Base-by-base conservation (phyloP, 1,140 invertebrate species). In the Orchestia grillus region DNA sequence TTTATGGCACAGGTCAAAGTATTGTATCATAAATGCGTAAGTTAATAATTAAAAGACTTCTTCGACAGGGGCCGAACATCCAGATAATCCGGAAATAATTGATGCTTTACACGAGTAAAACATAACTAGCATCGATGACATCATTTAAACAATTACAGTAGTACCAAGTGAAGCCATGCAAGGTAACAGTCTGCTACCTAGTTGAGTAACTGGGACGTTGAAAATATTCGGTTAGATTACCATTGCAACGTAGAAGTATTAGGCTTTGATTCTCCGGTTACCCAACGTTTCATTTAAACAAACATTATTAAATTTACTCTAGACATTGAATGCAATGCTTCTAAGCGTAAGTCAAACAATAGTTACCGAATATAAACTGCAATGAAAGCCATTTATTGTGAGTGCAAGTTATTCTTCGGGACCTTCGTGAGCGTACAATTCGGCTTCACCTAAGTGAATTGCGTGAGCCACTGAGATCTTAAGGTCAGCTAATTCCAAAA, bases 21-120 rank as follows among this genome's bases (percentile, higher is more conserved):
- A 77, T 77, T 77, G 62, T 77, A 77, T 77, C 62, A 77, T 77
- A 77, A 77, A 77, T 77, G 62, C 62, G 62, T 77, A 77, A 77
- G 62, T 77, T 23, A 77, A 36, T 15, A 53, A 53, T 8, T 19
- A 77, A 36, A 36, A 8, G 28, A 36, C 62, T 3, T 36, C 62
- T 77, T 77, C 62, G 62, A 77, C 62, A 8, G 28, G 62, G 28
- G 62, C 28, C 62, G 28, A 77, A 77, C 62, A 77, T 77, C 62
- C 62, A 77, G 11, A 8, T 77, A 77, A 77, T 15, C 62, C 36
- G 28, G 62, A 77, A 77, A 77, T 77, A 77, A 77, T 36, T 3
- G 28, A 77, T 28, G 28, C 62, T 19, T 77, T 77, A 3, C 62
- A 77, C 28, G 28, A 77, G 28, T 3, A 77, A 77, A 77, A 77